phyloP scores from a whole-genome alignment of 2,113 vertebrate species.

The Cyprinodon tularosa region DNA sequence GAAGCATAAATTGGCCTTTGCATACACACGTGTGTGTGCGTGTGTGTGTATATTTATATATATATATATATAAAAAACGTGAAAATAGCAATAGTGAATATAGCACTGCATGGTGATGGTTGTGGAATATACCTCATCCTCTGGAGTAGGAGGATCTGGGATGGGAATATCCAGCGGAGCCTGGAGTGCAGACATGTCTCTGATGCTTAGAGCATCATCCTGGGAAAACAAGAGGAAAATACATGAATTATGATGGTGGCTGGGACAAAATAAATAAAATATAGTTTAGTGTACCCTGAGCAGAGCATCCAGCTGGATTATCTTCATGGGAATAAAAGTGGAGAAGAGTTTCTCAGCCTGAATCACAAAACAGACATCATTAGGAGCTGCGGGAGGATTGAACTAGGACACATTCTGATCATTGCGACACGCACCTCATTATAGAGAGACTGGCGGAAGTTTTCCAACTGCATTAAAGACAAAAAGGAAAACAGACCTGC shows the following conservation, averaged over 20 bases:
- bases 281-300: conserved; percentile 67
- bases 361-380: not conserved
- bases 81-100: too few relatives aligned
- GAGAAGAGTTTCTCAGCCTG: conserved; percentile 86
- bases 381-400: not conserved
- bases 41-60: too few relatives aligned
- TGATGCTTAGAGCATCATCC: conserved; percentile 81
- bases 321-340: conserved; percentile 83
- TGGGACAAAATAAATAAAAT: not conserved
- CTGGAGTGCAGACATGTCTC: conserved; percentile 78
- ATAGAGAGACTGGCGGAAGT: conserved; percentile 80
- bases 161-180: conserved; percentile 89
- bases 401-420: not conserved
- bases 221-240: conserved; percentile 47
- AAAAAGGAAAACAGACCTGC: not conserved
- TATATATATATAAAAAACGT: too few relatives aligned
- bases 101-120: not conserved
- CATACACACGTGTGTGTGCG: too few relatives aligned
- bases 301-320: conserved; percentile 79
- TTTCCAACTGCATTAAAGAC: conserved; percentile 77
- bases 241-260: not conserved
- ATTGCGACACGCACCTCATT: conserved; percentile 75
- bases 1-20: too few relatives aligned
- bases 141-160: conserved; percentile 86
- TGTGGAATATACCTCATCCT: conserved; percentile 81